Evolutionary conservation across 2,797 vertebrate species (phyloP), one percentile per base, ranked within the genome.

Genomic region (Megalops cyprinoides): DNA sequence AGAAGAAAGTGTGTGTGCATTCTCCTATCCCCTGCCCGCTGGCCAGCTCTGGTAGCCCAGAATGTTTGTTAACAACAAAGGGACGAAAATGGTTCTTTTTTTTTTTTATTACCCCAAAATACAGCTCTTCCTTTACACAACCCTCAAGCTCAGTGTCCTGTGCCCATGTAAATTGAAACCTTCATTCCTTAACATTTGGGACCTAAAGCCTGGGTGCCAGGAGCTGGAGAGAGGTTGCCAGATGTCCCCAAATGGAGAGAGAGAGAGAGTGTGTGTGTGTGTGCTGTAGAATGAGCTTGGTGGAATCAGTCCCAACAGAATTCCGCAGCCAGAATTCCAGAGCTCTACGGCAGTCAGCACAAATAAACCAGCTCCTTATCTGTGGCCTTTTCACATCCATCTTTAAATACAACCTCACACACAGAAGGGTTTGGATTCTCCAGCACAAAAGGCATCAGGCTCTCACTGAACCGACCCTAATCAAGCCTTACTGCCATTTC

Each of bases 101-200:
- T n/a, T n/a, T n/a, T n/a, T n/a, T n/a, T n/a, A n/a, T n/a, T n/a
- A n/a, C n/a, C n/a, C n/a, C n/a, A n/a, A n/a, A n/a, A n/a, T n/a
- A n/a, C n/a, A n/a, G n/a, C n/a, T n/a, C n/a, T n/a, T n/a, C 28
- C 25, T 8, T n/a, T 9, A n/a, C 58, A 23, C 58, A 2, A 9
- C 20, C n/a, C 1, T n/a, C 58, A 14, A 25, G 56, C 56, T 25
- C 9, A 25, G 20, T 62, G 20, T 62, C 20, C 23, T 6, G 4
- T 8, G 20, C 58, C 58, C 44, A 28, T 67, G 42, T 58, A 49
- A 49, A 20, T 20, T 42, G 3, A 65, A 78, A 48, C 9, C 49
- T 78, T 65, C 77, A 42, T 31, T n/a, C 12, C 56, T 31, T 48
- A 46, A 58, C 62, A 78, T 67, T 39, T 56, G 42, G 42, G 65